Base-by-base conservation (phyloP, 1,140 invertebrate genomes). In the Aphelenchoides fujianensis region DNA sequence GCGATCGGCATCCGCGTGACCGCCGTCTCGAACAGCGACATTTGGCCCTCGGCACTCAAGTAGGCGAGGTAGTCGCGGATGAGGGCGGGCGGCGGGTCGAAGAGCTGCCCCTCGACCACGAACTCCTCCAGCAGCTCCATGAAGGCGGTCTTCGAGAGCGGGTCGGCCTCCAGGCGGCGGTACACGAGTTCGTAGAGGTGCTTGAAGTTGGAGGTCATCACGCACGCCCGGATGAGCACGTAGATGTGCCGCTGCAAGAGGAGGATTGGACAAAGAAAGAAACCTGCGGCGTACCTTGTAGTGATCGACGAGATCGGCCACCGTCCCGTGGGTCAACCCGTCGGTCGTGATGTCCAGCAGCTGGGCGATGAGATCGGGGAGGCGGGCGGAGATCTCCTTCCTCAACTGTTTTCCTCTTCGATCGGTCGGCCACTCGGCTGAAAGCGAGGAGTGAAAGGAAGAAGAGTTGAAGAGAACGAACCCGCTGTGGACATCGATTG, bases 1-100 rank as follows among this genome's bases (percentile, higher is more conserved):
- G 89, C 88, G 59, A 95, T 90, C 70, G 92, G 89, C 32, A 95
- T 85, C 78, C 92, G 90, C 3, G 93, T 89, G 37, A 94, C 88
- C 71, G 92, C 90, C 2, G 90, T 88, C 83, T 95, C 92, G 12
- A 95, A 86, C 55, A 88, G 88, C 82, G 89, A 87, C 67, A 88
- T 83, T 77, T 87, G 84, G 19, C 78, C 75, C 68, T 83, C 75
- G 53, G 80, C 82, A n/a, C 81, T 80, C 57, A 88, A 84, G 80
- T 88, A 86, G 41, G 85, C 79, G 1, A 89, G 85, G 79, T 89
- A 88, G 71, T 88, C 87, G 75, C 88, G 86, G 74, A 88, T 86
- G 16, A 89, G 84, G 2, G 77, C 75, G 0, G 89, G 88, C 16
- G 88, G 87, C 28, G 89, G 86, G n/a, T 84, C 80, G 0, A 79